Percentiles rank a stretch among this genome's conserved stretches.
phyloP scores from a whole-genome alignment of 2,113 vertebrate genomes.

The Plestiodon gilberti region DNA sequence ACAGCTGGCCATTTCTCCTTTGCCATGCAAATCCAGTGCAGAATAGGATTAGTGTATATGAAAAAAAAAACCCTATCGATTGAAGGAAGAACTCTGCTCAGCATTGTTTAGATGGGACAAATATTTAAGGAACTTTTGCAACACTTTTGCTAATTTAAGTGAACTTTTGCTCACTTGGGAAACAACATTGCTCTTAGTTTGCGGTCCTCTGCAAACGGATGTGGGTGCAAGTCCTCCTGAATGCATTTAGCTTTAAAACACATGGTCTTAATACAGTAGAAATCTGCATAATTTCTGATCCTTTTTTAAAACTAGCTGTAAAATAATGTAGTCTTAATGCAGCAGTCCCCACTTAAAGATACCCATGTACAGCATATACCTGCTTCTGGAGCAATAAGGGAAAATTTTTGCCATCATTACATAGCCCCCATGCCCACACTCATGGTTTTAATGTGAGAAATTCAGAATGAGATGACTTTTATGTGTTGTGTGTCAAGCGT shows the following conservation, averaged over 20 bases:
- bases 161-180: background rate
- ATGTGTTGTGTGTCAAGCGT: background rate
- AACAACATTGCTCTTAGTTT: background rate
- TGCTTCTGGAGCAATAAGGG: background rate
- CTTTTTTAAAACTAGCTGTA: background rate
- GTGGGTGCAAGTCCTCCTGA: no score
- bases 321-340: background rate
- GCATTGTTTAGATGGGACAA: constrained; percentile 48
- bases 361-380: background rate
- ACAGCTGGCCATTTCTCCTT: constrained; percentile 55
- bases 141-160: no score
- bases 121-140: constrained; percentile 43
- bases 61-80: constrained; percentile 38
- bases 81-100: constrained; percentile 55
- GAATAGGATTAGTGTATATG: constrained; percentile 69
- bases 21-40: constrained; percentile 71
- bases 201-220: background rate
- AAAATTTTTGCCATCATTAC: background rate
- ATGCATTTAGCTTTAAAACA: background rate
- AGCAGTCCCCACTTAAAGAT: background rate
- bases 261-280: background rate
- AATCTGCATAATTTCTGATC: background rate
- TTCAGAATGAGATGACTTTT: background rate
- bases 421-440: background rate
- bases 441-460: background rate